phyloP scores from a whole-genome alignment of 2,797 vertebrate species.

The Muscicapa striata region DNA sequence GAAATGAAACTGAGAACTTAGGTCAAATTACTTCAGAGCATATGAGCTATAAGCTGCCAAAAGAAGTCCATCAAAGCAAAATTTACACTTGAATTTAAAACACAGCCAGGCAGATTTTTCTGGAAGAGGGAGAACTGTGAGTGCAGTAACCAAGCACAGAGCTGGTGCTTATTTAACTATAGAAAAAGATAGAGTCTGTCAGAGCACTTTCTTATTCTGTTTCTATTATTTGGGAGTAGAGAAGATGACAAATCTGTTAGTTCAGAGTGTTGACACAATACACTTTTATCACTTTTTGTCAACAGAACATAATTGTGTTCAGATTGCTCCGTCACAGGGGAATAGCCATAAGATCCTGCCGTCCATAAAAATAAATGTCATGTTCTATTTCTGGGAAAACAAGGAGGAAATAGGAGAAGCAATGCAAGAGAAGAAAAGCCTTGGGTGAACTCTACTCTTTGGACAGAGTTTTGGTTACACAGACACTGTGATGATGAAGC shows the following conservation, averaged over 20 bases:
- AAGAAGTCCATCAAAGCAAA: slow-evolving; percentile 19
- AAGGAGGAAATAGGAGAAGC: neutral
- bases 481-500: neutral
- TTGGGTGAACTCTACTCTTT: neutral
- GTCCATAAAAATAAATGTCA: slow-evolving; percentile 54
- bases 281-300: slow-evolving; percentile 68
- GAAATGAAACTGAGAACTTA: neutral
- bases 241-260: slow-evolving; percentile 56
- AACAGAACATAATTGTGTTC: slow-evolving; percentile 63
- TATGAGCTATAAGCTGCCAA: neutral
- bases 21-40: neutral
- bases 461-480: neutral
- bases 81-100: neutral
- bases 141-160: neutral
- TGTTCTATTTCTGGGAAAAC: slow-evolving; percentile 38
- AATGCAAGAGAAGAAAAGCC: neutral
- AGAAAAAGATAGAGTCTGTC: neutral
- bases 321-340: slow-evolving; percentile 5
- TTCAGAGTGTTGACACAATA: slow-evolving; percentile 63
- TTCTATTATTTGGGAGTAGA: slow-evolving; percentile 41
- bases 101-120: neutral
- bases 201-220: slow-evolving; percentile 43
- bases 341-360: slow-evolving; percentile 47
- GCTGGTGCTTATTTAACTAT: neutral
- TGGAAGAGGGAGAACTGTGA: neutral